Conservation (phyloP, 2,888 invertebrate species). For the Tholera decimalis region DNA sequence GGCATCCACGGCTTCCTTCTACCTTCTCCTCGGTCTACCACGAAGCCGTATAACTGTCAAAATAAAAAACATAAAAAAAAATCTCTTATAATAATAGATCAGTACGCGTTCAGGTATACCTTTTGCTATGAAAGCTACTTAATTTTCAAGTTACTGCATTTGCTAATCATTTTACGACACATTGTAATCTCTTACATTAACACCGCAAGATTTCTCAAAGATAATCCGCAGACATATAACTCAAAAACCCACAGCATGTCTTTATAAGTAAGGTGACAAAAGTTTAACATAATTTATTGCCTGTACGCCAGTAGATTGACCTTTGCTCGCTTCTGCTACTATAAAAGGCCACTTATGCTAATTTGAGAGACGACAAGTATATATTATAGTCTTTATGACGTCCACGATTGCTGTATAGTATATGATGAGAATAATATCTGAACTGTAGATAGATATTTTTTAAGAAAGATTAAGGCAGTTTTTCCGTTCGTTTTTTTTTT, state of each 20-base stretch:
- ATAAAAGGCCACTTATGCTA: conserved; percentile 47
- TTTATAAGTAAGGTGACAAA: conserved; percentile 43
- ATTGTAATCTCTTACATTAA: conserved; percentile 1
- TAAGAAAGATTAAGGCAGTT: too few relatives aligned
- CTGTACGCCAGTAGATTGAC: conserved; percentile 28
- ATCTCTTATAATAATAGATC: too few relatives aligned
- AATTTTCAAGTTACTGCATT: not conserved
- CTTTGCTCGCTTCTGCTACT: conserved; percentile 26
- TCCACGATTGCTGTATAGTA: not conserved
- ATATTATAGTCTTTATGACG: conserved; percentile 12
- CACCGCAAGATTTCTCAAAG: not conserved
- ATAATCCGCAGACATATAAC: conserved; percentile 16
- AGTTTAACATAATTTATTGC: conserved; percentile 31
- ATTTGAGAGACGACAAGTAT: conserved; percentile 31
- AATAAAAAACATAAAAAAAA: too few relatives aligned
- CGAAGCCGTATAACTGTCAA: too few relatives aligned
- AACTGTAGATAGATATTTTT: too few relatives aligned
- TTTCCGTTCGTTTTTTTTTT: too few relatives aligned
- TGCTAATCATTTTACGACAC: conserved; percentile 16
- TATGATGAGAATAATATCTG: too few relatives aligned
- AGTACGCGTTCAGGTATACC: too few relatives aligned
- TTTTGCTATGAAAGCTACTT: too few relatives aligned
- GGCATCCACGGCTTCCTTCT: too few relatives aligned
- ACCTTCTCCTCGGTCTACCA: too few relatives aligned
- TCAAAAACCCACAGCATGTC: conserved; percentile 36